Conservation (phyloP, 1,140 invertebrate genomes). For the Steinernema khuongi region DNA sequence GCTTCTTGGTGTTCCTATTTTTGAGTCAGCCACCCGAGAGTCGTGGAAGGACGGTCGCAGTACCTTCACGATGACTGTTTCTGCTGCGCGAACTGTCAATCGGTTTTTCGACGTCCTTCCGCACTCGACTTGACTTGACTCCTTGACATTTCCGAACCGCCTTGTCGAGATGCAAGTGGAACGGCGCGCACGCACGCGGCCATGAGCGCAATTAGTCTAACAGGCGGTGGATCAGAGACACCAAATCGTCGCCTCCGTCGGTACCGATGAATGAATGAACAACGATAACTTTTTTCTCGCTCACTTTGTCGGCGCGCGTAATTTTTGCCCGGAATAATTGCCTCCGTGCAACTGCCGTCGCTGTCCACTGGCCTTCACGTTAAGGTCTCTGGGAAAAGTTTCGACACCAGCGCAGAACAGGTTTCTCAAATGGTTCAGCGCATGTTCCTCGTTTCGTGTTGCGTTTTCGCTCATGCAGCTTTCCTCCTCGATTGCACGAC, state of each 20-base stretch:
- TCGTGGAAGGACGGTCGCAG: too few relatives aligned
- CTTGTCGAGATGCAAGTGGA: conserved; percentile 7
- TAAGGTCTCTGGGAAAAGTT: background rate
- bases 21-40: too few relatives aligned
- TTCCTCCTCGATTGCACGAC: too few relatives aligned
- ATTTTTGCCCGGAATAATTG: background rate
- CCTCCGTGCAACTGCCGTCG: background rate
- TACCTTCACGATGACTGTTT: background rate
- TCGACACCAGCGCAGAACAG: background rate
- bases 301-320: background rate
- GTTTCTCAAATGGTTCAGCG: background rate
- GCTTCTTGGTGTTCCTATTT: background rate
- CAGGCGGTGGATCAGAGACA: background rate
- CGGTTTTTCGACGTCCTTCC: background rate
- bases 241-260: background rate
- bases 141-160: background rate
- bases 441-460: background rate
- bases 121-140: background rate
- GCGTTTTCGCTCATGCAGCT: background rate
- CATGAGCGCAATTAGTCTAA: conserved; percentile 4
- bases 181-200: conserved; percentile 1
- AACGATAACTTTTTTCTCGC: background rate
- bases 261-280: background rate
- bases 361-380: background rate
- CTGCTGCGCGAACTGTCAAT: background rate